These are phyloP conservation scores for Festucalex cinctus DNA, from an alignment of 2,113 vertebrate species.

Conservation along the genomic window DNA sequence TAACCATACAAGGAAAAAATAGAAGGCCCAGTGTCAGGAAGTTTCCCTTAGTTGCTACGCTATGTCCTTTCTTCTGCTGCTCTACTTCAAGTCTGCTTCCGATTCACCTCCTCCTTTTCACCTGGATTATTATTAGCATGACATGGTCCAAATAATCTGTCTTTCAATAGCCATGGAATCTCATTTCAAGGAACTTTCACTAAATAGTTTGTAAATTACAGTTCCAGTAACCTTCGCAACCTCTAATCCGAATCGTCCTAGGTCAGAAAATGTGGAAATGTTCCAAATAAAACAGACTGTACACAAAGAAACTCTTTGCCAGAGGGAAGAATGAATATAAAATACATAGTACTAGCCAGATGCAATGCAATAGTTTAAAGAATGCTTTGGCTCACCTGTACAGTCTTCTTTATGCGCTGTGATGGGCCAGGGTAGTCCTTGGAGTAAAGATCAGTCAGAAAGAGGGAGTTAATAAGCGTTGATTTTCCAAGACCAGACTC, in stretches of 20 bases:
- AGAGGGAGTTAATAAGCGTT: constrained; percentile 78
- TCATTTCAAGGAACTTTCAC: background rate
- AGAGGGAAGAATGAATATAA: too few relatives aligned
- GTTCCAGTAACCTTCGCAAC: too few relatives aligned
- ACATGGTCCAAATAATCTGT: background rate
- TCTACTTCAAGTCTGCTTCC: background rate
- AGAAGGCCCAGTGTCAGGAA: constrained; percentile 22
- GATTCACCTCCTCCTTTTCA: background rate
- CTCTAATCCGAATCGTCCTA: too few relatives aligned
- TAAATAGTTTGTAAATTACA: background rate
- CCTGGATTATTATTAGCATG: background rate
- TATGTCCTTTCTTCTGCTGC: background rate
- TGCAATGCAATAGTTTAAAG: background rate
- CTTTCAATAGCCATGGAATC: background rate
- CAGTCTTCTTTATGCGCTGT: constrained; percentile 77
- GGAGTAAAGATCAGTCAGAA: constrained; percentile 77
- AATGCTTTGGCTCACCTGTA: constrained; percentile 63
- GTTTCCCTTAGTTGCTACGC: background rate
- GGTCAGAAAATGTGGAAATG: too few relatives aligned
- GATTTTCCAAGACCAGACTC: constrained; percentile 79
- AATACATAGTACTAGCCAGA: background rate
- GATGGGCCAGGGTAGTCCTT: constrained; percentile 77
- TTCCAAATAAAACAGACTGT: too few relatives aligned
- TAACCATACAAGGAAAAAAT: constrained; percentile 69
- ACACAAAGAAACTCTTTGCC: too few relatives aligned